Percentiles rank a stretch among this genome's conserved stretches.
These are phyloP conservation scores for Tenthredo scrophulariae DNA, from an alignment of 2,888 invertebrate genomes.

Conservation along the genomic window DNA sequence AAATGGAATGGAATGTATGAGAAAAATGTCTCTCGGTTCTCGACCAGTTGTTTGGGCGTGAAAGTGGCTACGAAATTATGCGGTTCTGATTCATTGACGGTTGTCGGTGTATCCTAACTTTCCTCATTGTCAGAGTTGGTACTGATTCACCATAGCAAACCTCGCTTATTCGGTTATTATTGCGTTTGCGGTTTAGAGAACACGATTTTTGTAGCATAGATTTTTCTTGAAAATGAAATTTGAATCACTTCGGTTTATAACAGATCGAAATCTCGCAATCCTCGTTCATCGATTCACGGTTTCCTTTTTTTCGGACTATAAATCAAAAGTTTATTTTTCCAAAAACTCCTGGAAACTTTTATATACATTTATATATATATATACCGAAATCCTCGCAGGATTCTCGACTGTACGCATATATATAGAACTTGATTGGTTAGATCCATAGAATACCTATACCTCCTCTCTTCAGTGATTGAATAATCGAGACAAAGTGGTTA, in stretches of 20 bases:
- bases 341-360: background rate
- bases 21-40: background rate
- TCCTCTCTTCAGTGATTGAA: conserved; percentile 32
- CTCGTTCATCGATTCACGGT: background rate
- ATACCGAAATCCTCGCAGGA: background rate
- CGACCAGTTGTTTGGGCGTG: conserved; percentile 34
- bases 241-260: background rate
- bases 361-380: background rate
- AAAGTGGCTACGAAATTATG: conserved; percentile 39
- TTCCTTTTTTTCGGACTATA: background rate
- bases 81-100: conserved; percentile 29
- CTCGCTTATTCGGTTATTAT: background rate
- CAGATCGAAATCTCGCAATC: background rate
- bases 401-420: background rate
- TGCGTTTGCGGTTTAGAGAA: background rate
- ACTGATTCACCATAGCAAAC: background rate
- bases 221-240: background rate
- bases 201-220: background rate
- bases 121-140: background rate
- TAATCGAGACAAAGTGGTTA: conserved; percentile 50
- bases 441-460: conserved; percentile 22
- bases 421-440: conserved; percentile 1
- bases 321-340: background rate
- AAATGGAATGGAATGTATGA: conserved; percentile 35
- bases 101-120: conserved; percentile 1